A percentile compares a stretch with the other conserved stretches of the same genome.
Evolutionary conservation across 1,140 invertebrate species (phyloP).

Genomic region (Sarcophaga peregrina): DNA sequence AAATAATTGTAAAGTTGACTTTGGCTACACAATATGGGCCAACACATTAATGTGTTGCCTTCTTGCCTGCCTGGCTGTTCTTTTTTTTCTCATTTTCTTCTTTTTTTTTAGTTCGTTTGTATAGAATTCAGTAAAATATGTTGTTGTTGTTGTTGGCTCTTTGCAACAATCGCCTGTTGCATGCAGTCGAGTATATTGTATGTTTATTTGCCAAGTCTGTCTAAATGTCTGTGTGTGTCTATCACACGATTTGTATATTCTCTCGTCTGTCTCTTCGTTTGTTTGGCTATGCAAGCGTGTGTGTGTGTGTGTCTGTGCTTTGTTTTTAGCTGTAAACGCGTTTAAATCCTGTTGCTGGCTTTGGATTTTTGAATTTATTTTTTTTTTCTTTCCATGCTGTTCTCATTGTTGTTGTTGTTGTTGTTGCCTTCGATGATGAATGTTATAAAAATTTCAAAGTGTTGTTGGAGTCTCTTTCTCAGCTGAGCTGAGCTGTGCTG

Average conservation of each 20-base stretch:
- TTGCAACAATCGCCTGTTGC: constrained; percentile 22
- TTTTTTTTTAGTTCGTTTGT: not conserved
- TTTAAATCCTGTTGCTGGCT: constrained; percentile 37
- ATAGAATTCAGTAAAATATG: not conserved
- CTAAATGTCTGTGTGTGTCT: not conserved
- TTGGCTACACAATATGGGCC: constrained; percentile 32
- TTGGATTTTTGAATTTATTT: not conserved
- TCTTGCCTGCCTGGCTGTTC: not conserved
- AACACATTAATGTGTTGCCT: not conserved
- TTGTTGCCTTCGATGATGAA: constrained; percentile 28
- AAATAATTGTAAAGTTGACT: constrained; percentile 24
- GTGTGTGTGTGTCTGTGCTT: not conserved
- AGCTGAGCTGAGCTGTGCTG: too few species aligned
- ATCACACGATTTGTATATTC: not conserved
- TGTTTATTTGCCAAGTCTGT: constrained; percentile 24
- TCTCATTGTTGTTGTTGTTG: constrained; percentile 8
- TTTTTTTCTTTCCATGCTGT: too few species aligned
- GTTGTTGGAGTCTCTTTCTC: constrained; percentile 49
- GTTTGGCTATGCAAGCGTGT: too few species aligned
- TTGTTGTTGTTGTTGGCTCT: constrained; percentile 6
- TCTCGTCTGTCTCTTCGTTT: not conserved
- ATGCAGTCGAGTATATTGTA: not conserved
- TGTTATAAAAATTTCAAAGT: constrained; percentile 35
- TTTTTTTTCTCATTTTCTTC: too few species aligned
- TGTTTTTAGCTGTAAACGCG: constrained; percentile 5